Base-by-base conservation (phyloP, 1,140 invertebrate species). In the Arctopsyche grandis region DNA sequence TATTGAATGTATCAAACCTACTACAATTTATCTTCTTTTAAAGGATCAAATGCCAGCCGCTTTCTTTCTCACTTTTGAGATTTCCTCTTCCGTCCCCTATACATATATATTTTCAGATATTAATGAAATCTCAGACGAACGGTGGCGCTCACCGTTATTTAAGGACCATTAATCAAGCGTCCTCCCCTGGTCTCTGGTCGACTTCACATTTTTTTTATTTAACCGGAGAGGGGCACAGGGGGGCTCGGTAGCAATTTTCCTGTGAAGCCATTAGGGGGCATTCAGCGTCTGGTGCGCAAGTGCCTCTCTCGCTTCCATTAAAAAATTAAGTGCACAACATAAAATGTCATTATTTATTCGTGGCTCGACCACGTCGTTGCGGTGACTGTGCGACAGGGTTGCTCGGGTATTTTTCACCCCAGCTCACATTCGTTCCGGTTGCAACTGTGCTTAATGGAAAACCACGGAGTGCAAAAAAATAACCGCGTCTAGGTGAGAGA, bases 261-360 rank as follows among this genome's bases (percentile, higher is more conserved):
- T 22, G 56, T 12, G 69, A 69, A 73, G 69, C 75, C 81, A 79
- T 82, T 79, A 82, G 78, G 1, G 71, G 69, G 70, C 75, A 69
- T 74, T 74, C 56, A 46, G 75, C 16, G 77, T 77, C 80, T 77
- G 69, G 63, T 52, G 60, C 24, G 74, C 69, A 78, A 82, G 75
- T 79, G 80, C 78, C 75, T 75, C 77, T 69, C 81, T 63, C 76
- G 21, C 77, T 56, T 82, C 78, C 81, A 79, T 82, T 82, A 79
- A 82, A 82, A 81, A 79, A 82, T 82, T 82, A 79, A 79, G 81
- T 82, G 81, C 81, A 82, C 77, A 77, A 78, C 75, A 82, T 78
- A 78, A 82, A 82, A 75, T 79, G 75, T 78, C 77, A 73, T 78
- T 73, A 71, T 78, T 78, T 73, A 78, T 71, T 78, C 74, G 10